Evolutionary conservation across 2,113 vertebrate genomes (phyloP), one percentile per base, ranked within the genome.

Genomic region (Erythrocercus mccallii): DNA sequence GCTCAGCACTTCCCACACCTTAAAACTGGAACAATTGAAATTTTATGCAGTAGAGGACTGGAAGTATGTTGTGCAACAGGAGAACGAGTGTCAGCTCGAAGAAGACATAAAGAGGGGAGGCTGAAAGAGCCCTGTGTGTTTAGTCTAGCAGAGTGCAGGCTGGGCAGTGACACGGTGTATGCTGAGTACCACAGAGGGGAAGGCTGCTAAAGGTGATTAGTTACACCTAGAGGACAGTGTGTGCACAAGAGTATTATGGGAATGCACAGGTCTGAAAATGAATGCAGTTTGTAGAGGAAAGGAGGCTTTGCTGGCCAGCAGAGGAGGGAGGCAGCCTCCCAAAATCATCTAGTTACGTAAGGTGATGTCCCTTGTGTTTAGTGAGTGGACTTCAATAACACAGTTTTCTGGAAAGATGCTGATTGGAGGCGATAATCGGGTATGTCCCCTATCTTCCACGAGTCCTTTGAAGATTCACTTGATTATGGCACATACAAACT

Each of bases 101-200:
- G 44, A 56, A 76, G 81, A 47, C 58, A 4, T 17, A n/a, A 42
- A 79, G 84, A 79, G 74, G 38, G 40, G 24, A 79, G 78, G 37
- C 51, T 81, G 87, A 74, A 53, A 30, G 54, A 69, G 28, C 78
- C 31, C 15, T 35, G 35, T 7, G 10, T 93, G 87, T 90, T 94
- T 94, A 94, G 94, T 90, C 88, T 96, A 76, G 85, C 40, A 18
- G 22, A 74, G 42, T 1, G 6, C 51, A 42, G 50, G 64, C 89
- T 81, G 60, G 54, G 81, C 60, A 38, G 56, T 2, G 12, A 27
- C 62, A 24, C 0, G 0, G 33, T 37, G 19, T 12, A 11, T 1
- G 1, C 56, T 51, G 21, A 83, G 33, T 28, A 12, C 68, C 30
- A 35, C 47, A n/a, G 71, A 72, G 48, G 38, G 50, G 38, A 76